Evolutionary conservation across 2,113 vertebrate species (phyloP), one percentile per base, ranked within the genome.

Genomic region (Austrofundulus limnaeus): DNA sequence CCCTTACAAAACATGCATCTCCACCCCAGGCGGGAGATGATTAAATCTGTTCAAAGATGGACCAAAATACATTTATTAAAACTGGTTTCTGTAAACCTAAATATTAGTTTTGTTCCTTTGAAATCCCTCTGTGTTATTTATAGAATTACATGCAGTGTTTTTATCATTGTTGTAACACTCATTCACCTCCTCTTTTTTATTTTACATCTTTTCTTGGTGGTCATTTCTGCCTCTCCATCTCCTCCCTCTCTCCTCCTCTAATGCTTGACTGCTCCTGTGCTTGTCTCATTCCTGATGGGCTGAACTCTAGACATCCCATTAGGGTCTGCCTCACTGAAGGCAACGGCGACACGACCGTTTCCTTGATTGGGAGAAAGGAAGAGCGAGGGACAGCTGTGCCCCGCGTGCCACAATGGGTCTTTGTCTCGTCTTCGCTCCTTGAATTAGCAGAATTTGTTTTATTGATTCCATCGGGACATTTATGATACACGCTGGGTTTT

Each of bases 361-460:
- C 81, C 80, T 84, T 80, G 87, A 91, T 69, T 82, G 83, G 78
- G 70, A 63, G 84, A 78, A 83, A 83, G 82, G 76, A 72, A 80
- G 66, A 79, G 70, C 74, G 77, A 77, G 74, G 58, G 70, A 65
- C 54, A 77, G 67, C 83, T 66, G 70, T 65, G 84, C 87, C 81
- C 82, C 43, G 75, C 82, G 81, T 7, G 3, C 82, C 82, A 91
- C 87, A 90, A 79, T 86, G 61, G 82, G 28, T 57, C 79, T 89
- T 92, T 92, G 90, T 92, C 67, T 65, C 28, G 34, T 87, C 72
- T 66, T 70, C 78, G 56, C 75, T 72, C 78, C 61, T 65, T 87
- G 78, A 90, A 91, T 88, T 90, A 92, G 88, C 77, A 19, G 69
- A 84, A 82, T 89, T 88, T 81, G 77, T 89, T 88, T 91, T 86